Conservation (phyloP, 2,113 vertebrate species). For the Eudorcas thomsonii region DNA sequence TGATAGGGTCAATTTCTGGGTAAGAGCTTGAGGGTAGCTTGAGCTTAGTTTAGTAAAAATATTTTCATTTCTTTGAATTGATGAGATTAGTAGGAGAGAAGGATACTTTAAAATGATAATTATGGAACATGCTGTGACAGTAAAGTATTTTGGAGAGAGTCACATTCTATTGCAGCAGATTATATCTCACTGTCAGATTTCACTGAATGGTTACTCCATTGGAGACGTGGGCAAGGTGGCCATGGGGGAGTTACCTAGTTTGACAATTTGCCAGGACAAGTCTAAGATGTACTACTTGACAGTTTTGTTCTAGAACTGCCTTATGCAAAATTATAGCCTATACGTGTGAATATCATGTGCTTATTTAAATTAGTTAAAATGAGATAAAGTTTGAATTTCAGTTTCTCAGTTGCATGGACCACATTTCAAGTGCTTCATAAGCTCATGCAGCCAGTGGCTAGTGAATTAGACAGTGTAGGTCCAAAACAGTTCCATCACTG, state of each 20-base stretch:
- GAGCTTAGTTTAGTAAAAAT: not conserved
- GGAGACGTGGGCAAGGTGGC: not conserved
- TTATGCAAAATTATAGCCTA: not conserved
- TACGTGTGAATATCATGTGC: not conserved
- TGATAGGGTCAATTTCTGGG: not conserved
- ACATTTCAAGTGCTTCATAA: not conserved
- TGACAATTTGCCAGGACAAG: not conserved
- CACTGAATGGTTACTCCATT: not conserved
- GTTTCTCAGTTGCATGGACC: not conserved
- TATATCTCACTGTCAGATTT: not conserved
- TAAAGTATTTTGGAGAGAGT: not conserved
- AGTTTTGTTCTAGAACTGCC: not conserved
- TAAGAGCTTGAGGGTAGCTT: not conserved
- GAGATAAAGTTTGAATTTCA: constrained; percentile 19
- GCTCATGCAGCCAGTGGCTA: not conserved
- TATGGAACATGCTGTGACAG: not conserved
- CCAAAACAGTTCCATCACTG: not conserved
- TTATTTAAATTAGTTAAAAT: constrained; percentile 7
- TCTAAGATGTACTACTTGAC: not conserved
- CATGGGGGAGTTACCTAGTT: not conserved
- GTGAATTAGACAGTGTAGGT: not conserved
- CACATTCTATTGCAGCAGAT: not conserved
- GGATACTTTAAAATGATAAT: not conserved
- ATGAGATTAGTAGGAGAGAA: not conserved
- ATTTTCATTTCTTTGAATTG: not conserved